Evolutionary conservation across 1,140 invertebrate species (phyloP).

Genomic region (Hypsibius dujardini): DNA sequence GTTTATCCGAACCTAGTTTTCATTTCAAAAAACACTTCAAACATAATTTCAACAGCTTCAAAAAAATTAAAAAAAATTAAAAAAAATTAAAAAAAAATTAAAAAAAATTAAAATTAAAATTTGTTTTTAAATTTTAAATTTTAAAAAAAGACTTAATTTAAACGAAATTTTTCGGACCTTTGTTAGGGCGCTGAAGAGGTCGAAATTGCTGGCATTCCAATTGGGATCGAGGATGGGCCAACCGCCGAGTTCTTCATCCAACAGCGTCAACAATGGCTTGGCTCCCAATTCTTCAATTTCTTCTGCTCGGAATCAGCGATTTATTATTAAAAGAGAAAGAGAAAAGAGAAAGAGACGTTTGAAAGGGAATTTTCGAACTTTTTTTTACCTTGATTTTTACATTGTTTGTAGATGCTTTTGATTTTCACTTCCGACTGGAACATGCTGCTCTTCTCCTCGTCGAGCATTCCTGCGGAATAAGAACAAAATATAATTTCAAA

Average conservation of each 20-base stretch:
- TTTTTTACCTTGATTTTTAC: slow-evolving; percentile 29
- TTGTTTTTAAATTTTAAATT: too few relatives aligned
- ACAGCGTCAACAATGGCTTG: slow-evolving; percentile 26
- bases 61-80: too few relatives aligned
- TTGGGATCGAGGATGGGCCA: background rate
- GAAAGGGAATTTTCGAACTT: too few relatives aligned
- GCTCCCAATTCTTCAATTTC: slow-evolving; percentile 28
- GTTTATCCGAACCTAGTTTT: too few relatives aligned
- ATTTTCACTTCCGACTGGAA: slow-evolving; percentile 27
- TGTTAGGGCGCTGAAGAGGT: background rate
- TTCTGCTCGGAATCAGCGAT: slow-evolving; percentile 25
- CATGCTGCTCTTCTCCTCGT: slow-evolving; percentile 26
- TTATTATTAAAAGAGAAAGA: slow-evolving; percentile 5
- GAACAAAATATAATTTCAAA: background rate
- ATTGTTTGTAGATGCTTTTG: slow-evolving; percentile 28
- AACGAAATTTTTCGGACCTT: too few relatives aligned
- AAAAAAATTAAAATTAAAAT: too few relatives aligned
- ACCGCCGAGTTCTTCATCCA: slow-evolving; percentile 23
- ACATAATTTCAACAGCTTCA: too few relatives aligned
- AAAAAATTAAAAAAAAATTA: too few relatives aligned
- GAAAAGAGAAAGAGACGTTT: background rate
- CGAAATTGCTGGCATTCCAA: background rate
- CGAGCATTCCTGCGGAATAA: slow-evolving; percentile 28
- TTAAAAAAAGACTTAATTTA: too few relatives aligned
- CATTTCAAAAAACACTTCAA: too few relatives aligned